Evolutionary conservation across 2,797 vertebrate genomes (phyloP), one percentile per base, ranked within the genome.

Genomic region (Toxotes lorentzi): DNA sequence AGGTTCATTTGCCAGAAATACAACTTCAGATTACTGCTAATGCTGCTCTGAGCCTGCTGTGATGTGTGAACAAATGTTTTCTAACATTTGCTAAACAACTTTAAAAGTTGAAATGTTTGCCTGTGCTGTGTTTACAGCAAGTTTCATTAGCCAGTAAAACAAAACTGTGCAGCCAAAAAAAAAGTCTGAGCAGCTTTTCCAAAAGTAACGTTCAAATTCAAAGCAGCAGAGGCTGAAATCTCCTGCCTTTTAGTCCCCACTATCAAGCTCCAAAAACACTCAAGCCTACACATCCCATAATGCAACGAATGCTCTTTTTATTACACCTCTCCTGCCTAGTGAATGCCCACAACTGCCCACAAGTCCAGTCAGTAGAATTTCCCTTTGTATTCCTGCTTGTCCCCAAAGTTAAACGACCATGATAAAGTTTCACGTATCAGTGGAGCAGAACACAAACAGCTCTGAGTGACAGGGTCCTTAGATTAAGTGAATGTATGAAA

Each of bases 401-500:
- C 3, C 35, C 10, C n/a, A 35, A 14, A 47, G 27, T 30, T 30
- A 53, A 38, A 54, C 40, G 21, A n/a, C 17, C 4, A 21, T 30
- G 5, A 12, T 61, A n/a, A 17, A 13, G 6, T 14, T 34, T 67
- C 11, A 38, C 54, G 21, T 16, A 17, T 61, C 4, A 41, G 4
- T 54, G 41, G 71, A 19, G n/a, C 51, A 40, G 57, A 66, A 34
- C n/a, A 57, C 12, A 35, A 11, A 21, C 2, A 59, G 60, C 6
- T 21, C 7, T n/a, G 61, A 72, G 24, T 3, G 27, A 67, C 7
- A 14, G 2, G 27, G 53, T 24, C 30, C 48, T 38, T 1, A 19
- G 40, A 71, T 2, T 7, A n/a, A 60, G 34, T 65, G 38, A 76
- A 74, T 64, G 58, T 84, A 63, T 27, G 17, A 67, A 69, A 63